phyloP scores from a whole-genome alignment of 2,888 invertebrate species.

The Charanyca ferruginea region DNA sequence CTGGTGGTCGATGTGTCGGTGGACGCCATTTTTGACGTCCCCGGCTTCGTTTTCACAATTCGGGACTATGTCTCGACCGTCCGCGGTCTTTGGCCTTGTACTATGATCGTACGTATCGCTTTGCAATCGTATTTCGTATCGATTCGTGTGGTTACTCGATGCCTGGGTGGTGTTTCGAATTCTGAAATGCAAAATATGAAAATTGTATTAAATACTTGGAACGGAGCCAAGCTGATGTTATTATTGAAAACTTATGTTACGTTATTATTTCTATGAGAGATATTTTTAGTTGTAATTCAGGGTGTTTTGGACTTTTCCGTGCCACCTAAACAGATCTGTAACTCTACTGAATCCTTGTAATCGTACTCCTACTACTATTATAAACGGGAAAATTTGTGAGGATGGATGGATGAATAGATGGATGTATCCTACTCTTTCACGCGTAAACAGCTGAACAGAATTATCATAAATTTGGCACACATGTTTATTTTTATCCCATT shows the following conservation, averaged over 20 bases:
- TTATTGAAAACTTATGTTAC: conserved; percentile 45
- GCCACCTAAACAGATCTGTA: neutral
- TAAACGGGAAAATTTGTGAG: too few relatives aligned
- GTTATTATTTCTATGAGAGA: conserved; percentile 30
- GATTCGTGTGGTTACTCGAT: conserved; percentile 73
- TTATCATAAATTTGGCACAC: too few relatives aligned
- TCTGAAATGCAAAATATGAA: conserved; percentile 79
- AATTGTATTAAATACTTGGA: conserved; percentile 65
- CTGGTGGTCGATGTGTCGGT: conserved; percentile 90
- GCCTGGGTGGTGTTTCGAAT: conserved; percentile 75
- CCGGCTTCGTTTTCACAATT: conserved; percentile 83
- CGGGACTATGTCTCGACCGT: conserved; percentile 84
- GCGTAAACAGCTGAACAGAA: too few relatives aligned
- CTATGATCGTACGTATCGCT: conserved; percentile 76
- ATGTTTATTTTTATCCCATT: too few relatives aligned
- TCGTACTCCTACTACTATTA: too few relatives aligned
- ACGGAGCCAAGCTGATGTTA: conserved; percentile 58
- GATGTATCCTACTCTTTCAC: too few relatives aligned
- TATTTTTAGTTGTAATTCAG: conserved; percentile 33
- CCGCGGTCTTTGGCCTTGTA: conserved; percentile 89
- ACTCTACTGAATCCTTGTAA: too few relatives aligned
- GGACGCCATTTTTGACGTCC: conserved; percentile 87
- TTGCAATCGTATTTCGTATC: conserved; percentile 73
- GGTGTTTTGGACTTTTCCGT: conserved; percentile 9
- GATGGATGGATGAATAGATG: too few relatives aligned